Evolutionary conservation across 1,140 invertebrate species (phyloP), one percentile per base, ranked within the genome.

Genomic region (Aphelenchoides besseyi): DNA sequence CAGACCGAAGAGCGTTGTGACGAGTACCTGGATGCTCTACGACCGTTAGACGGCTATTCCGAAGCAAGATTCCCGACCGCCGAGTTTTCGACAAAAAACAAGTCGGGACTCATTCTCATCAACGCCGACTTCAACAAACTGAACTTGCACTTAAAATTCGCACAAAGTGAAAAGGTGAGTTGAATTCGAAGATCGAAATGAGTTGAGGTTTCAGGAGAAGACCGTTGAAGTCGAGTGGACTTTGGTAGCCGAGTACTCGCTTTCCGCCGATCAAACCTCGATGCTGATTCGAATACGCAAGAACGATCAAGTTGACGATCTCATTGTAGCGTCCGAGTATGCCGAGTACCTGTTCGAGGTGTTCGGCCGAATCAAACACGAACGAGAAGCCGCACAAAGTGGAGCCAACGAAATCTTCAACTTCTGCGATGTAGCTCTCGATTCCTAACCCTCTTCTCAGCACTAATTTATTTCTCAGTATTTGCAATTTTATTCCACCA

Each of bases 1-100:
- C 82, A 83, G 66, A 80, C 48, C n/a, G 83, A 83, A 29, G 77
- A 82, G 18, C 64, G 73, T 23, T 68, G 55, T 48, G 70, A 76
- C 3, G 74, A 81, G 67, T 78, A 78, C 41, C 28, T 81, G 30
- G 35, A 76, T 23, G 41, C 76, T 3, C 68, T 78, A 3, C 63
- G 78, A 1, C 66, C 73, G 26, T 28, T 78, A 30, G 69, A 71
- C 23, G 79, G 73, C 18, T 80, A 81, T 55, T 55, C 69, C 16
- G 30, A 59, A 28, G 41, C 66, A 18, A 33, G 36, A 16, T 80
- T 78, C 33, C 76, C 76, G 3, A 33, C 72, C 52, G 67, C 67
- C 29, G 55, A 59, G 26, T 78, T 78, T 57, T 52, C 41, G 18
- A 37, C 68, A 30, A 32, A 37, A 5, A 61, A 72, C n/a, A 72